phyloP scores from a whole-genome alignment of 2,113 vertebrate species.

The Fregata magnificens region DNA sequence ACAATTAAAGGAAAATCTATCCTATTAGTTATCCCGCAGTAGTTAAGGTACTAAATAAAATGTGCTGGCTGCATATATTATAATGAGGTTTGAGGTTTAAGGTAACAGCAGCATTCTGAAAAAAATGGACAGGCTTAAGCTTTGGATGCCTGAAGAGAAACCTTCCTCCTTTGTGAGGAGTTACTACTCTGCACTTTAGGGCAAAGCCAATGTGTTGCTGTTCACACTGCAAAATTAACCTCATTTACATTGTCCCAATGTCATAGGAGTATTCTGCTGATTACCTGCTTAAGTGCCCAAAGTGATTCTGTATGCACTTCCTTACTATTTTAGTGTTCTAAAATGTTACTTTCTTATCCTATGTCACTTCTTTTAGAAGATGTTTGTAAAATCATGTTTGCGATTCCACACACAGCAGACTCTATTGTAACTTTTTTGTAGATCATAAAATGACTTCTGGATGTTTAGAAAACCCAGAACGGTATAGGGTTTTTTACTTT shows the following conservation, averaged over 20 bases:
- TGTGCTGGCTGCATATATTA: background rate
- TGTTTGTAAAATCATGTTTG: background rate
- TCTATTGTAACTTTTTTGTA: background rate
- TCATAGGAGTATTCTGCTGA: background rate
- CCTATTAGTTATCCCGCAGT: background rate
- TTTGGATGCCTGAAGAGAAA: background rate
- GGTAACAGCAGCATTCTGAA: background rate
- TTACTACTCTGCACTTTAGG: background rate
- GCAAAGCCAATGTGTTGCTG: background rate
- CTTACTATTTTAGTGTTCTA: background rate
- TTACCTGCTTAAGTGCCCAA: background rate
- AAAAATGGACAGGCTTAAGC: background rate
- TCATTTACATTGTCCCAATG: background rate
- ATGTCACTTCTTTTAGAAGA: background rate
- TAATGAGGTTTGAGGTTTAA: background rate
- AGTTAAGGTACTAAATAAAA: background rate
- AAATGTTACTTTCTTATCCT: background rate
- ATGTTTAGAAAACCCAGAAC: background rate
- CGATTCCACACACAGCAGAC: rapidly evolving
- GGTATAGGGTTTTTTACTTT: background rate
- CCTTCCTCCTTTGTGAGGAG: background rate
- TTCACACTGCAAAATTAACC: background rate
- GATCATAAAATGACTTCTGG: background rate
- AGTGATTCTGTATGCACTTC: background rate
- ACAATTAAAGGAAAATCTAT: background rate